phyloP scores from a whole-genome alignment of 1,140 invertebrate genomes.

The Octopus sinensis region DNA sequence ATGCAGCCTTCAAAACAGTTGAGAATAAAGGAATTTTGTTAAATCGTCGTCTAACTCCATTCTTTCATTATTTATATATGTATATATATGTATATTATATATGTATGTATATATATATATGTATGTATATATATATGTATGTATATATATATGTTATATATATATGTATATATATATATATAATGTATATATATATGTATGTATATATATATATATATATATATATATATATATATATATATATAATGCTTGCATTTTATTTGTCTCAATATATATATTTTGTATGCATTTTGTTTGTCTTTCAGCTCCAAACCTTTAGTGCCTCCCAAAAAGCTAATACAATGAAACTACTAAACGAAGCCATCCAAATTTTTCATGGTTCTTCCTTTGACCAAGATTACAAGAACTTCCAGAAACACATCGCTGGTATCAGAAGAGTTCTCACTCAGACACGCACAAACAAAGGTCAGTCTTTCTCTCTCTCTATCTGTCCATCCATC shows the following conservation, averaged over 20 bases:
- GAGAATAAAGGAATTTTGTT: too few species aligned
- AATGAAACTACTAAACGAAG: constrained; percentile 47
- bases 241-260: neutral
- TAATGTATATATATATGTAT: too few species aligned
- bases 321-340: constrained; percentile 41
- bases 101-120: too few species aligned
- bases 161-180: too few species aligned
- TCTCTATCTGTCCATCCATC: neutral
- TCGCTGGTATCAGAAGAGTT: constrained; percentile 42
- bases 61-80: too few species aligned
- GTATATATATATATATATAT: neutral
- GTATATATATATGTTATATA: too few species aligned
- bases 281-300: neutral
- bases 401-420: constrained; percentile 30
- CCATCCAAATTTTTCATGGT: constrained; percentile 34
- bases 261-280: neutral
- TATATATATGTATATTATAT: too few species aligned
- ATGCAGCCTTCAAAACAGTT: too few species aligned
- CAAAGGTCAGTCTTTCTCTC: constrained; percentile 30
- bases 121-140: too few species aligned
- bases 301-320: constrained; percentile 41
- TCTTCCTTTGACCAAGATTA: constrained; percentile 32
- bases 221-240: neutral
- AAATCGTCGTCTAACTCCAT: too few species aligned
- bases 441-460: constrained; percentile 33